Evolutionary conservation across 2,797 vertebrate genomes (phyloP).

Genomic region (Scleropages formosus): DNA sequence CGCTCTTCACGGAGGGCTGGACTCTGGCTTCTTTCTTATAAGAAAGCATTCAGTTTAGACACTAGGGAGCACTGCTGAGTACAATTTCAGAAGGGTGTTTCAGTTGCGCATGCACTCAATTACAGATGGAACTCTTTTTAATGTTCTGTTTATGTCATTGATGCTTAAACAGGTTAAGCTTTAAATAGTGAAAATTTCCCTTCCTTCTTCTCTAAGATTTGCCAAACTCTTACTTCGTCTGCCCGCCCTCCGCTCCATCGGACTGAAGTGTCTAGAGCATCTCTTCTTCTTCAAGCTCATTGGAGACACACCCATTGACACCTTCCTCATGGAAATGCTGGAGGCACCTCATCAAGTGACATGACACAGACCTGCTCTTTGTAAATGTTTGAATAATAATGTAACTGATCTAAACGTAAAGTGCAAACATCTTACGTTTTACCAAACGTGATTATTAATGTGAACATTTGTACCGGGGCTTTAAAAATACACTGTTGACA

Average conservation of each 20-base stretch:
- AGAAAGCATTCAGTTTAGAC: too few relatives aligned
- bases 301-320: slow-evolving; percentile 95
- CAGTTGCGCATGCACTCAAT: too few relatives aligned
- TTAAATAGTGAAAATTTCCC: not conserved
- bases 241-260: slow-evolving; percentile 90
- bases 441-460: slow-evolving; percentile 33
- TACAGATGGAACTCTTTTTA: too few relatives aligned
- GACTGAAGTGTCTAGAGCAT: slow-evolving; percentile 95
- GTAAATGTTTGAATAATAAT: slow-evolving; percentile 27
- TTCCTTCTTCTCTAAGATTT: slow-evolving; percentile 68
- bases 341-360: slow-evolving; percentile 87
- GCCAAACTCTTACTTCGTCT: slow-evolving; percentile 91
- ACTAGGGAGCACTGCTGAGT: too few relatives aligned
- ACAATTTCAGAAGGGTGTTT: too few relatives aligned
- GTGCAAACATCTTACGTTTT: slow-evolving; percentile 26
- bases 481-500: slow-evolving; percentile 24
- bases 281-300: slow-evolving; percentile 99
- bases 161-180: too few relatives aligned
- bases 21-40: too few relatives aligned
- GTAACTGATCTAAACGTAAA: slow-evolving; percentile 23
- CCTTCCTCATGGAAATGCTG: slow-evolving; percentile 98
- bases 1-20: too few relatives aligned
- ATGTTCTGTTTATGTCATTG: too few relatives aligned
- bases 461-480: slow-evolving; percentile 28
- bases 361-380: slow-evolving; percentile 37